phyloP scores from a whole-genome alignment of 2,888 invertebrate genomes.

The Amorpha juglandis region DNA sequence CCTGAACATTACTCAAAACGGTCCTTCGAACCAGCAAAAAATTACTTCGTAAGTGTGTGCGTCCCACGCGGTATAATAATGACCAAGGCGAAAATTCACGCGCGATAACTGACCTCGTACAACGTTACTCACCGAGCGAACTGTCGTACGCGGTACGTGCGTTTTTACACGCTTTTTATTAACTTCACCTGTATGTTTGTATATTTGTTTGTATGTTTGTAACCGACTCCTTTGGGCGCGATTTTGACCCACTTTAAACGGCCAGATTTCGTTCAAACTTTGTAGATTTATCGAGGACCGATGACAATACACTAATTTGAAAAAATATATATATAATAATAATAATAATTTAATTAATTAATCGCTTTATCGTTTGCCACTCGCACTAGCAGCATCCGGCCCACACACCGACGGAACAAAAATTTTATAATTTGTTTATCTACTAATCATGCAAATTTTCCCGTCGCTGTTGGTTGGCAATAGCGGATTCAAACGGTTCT shows the following conservation, averaged over 20 bases:
- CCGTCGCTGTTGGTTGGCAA: neutral
- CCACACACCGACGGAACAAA: constrained; percentile 1
- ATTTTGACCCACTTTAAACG: too few relatives aligned
- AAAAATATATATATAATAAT: too few relatives aligned
- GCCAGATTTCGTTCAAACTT: too few relatives aligned
- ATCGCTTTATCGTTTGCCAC: constrained; percentile 25
- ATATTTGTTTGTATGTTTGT: too few relatives aligned
- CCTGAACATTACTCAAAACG: neutral
- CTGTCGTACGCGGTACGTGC: constrained; percentile 23
- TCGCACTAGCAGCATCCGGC: constrained; percentile 1
- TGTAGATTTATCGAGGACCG: too few relatives aligned
- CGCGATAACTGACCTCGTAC: constrained; percentile 51
- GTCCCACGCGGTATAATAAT: constrained; percentile 10
- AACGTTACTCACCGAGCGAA: constrained; percentile 38
- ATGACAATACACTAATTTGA: too few relatives aligned
- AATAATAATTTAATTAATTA: too few relatives aligned
- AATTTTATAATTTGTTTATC: constrained; percentile 11
- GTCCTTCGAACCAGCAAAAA: neutral
- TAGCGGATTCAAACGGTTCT: too few relatives aligned
- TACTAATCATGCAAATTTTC: constrained; percentile 12
- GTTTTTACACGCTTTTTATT: constrained; percentile 35
- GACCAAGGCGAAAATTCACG: neutral
- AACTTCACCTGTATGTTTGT: too few relatives aligned
- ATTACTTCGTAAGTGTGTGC: neutral
- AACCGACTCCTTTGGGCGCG: too few relatives aligned